phyloP scores from a whole-genome alignment of 2,797 vertebrate genomes.

The Alca torda region DNA sequence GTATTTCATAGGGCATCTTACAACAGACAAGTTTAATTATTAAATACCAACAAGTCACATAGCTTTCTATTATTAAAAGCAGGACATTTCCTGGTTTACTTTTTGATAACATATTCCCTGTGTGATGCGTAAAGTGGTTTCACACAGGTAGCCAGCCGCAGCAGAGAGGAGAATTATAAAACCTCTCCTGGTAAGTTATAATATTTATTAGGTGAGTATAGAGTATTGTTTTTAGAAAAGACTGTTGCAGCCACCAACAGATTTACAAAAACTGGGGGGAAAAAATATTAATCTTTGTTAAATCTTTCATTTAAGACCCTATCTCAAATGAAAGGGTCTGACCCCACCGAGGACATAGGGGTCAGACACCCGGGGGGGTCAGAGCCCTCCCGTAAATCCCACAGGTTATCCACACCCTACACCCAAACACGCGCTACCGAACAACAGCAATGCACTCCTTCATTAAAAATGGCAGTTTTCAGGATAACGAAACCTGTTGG shows the following conservation, averaged over 20 bases:
- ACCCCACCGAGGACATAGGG: too few relatives aligned
- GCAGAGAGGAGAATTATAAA: neutral
- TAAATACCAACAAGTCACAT: neutral
- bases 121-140: rapidly evolving
- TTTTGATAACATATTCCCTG: neutral
- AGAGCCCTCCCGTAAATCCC: neutral
- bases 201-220: rapidly evolving
- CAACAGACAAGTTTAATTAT: too few relatives aligned
- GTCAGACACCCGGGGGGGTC: too few relatives aligned
- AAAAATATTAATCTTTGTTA: neutral
- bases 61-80: neutral
- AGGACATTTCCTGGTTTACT: neutral
- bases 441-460: rapidly evolving
- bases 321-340: neutral
- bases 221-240: neutral
- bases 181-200: neutral
- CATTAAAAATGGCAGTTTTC: neutral
- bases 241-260: neutral
- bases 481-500: neutral
- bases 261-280: neutral
- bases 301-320: neutral
- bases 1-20: neutral
- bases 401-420: rapidly evolving
- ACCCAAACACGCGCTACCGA: rapidly evolving
- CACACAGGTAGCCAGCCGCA: neutral